Evolutionary conservation across 2,113 vertebrate genomes (phyloP).

Genomic region (Platichthys stellatus): DNA sequence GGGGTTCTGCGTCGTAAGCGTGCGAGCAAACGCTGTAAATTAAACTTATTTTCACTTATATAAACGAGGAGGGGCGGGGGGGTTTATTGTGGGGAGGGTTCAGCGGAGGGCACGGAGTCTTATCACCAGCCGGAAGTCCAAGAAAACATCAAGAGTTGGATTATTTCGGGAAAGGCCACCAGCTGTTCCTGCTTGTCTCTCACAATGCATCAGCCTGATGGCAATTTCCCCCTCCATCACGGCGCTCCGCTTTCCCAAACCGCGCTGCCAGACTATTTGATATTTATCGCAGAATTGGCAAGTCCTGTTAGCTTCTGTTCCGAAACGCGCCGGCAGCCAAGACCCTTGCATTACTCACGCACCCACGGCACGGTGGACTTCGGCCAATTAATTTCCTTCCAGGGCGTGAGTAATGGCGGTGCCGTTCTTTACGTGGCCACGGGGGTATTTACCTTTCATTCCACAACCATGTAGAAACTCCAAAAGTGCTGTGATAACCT

Average conservation of each 20-base stretch:
- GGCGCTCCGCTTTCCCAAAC: constrained; percentile 68
- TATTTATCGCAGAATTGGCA: constrained; percentile 80
- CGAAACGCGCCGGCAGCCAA: constrained; percentile 66
- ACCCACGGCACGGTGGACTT: constrained; percentile 63
- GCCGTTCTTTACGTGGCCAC: constrained; percentile 66
- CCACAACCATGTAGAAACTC: constrained; percentile 66
- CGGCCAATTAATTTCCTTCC: constrained; percentile 68
- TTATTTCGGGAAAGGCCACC: constrained; percentile 70
- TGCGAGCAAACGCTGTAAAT: neutral
- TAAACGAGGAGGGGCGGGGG: neutral
- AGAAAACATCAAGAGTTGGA: constrained; percentile 58
- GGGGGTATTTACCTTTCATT: constrained; percentile 77
- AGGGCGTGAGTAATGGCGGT: constrained; percentile 71
- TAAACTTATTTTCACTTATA: neutral
- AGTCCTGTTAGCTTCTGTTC: constrained; percentile 65
- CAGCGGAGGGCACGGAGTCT: constrained; percentile 14
- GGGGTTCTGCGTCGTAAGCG: constrained; percentile 18
- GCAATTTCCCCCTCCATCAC: constrained; percentile 67
- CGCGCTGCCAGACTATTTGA: constrained; percentile 70
- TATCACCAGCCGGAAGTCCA: constrained; percentile 31
- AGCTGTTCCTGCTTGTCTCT: constrained; percentile 67
- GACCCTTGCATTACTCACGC: constrained; percentile 68
- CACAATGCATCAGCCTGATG: constrained; percentile 70
- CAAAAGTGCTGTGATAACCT: constrained; percentile 32
- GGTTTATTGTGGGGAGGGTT: constrained; percentile 2